Conservation (phyloP, 2,797 vertebrate genomes). For the Siniperca scherzeri region DNA sequence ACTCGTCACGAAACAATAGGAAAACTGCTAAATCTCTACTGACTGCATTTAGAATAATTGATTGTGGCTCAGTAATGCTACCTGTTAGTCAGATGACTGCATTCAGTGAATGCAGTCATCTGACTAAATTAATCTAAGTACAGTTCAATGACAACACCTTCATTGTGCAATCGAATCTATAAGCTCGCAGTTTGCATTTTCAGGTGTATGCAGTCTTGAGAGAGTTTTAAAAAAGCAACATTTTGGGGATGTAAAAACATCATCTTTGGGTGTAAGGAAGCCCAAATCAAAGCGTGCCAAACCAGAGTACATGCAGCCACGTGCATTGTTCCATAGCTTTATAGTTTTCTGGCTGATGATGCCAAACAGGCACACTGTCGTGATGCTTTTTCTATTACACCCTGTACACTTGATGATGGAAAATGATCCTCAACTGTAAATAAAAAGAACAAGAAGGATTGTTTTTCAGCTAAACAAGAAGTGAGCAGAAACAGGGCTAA, state of each 20-base stretch:
- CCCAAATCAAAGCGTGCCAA: background rate
- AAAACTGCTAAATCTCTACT: no score
- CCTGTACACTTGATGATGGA: background rate
- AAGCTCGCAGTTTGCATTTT: background rate
- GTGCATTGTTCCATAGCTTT: background rate
- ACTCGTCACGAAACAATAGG: no score
- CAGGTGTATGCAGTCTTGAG: background rate
- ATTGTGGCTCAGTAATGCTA: background rate
- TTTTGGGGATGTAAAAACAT: background rate
- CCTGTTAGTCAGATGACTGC: background rate
- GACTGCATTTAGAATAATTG: background rate
- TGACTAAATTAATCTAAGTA: background rate
- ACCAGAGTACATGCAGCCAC: background rate
- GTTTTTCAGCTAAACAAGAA: conserved; percentile 29
- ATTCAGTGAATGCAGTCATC: background rate
- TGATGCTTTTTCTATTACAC: background rate
- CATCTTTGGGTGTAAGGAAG: background rate
- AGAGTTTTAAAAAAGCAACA: background rate
- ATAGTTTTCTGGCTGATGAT: background rate
- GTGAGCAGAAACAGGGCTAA: background rate
- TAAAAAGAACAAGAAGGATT: conserved; percentile 9
- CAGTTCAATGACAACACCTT: background rate
- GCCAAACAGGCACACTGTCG: background rate
- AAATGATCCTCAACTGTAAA: conserved; percentile 3
- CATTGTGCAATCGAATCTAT: no score